Conservation (phyloP, 2,888 invertebrate genomes). For the Eudasyphora cyanicolor region DNA sequence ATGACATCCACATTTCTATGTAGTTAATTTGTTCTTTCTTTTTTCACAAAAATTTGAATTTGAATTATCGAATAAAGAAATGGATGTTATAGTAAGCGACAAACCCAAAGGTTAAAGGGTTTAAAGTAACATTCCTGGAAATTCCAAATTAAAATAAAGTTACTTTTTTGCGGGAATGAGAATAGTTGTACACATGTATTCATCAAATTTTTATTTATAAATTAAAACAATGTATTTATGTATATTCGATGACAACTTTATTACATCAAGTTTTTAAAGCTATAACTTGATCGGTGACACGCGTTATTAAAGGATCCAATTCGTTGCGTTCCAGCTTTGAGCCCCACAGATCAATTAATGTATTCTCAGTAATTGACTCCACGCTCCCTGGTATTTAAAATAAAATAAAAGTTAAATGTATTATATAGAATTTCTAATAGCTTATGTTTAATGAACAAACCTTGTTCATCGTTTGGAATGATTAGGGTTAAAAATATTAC, state of each 20-base stretch:
- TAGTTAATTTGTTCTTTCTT: slow-evolving; percentile 24
- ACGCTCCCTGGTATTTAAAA: slow-evolving; percentile 63
- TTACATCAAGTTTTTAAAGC: slow-evolving; percentile 41
- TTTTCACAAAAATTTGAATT: neutral
- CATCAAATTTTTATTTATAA: neutral
- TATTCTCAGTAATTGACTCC: slow-evolving; percentile 68
- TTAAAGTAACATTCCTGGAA: slow-evolving; percentile 56
- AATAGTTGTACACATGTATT: neutral
- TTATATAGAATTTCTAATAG: no score
- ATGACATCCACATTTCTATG: slow-evolving; percentile 48
- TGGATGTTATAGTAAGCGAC: slow-evolving; percentile 31
- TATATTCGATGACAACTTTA: neutral
- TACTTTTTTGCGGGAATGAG: neutral
- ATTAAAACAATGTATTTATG: slow-evolving; percentile 2
- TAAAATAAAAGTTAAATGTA: slow-evolving; percentile 27
- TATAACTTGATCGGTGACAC: slow-evolving; percentile 77
- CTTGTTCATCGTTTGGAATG: slow-evolving; percentile 52
- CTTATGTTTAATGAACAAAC: no score
- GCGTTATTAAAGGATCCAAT: slow-evolving; percentile 75
- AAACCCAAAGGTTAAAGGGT: neutral
- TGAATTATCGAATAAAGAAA: slow-evolving; percentile 32
- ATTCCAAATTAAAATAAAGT: neutral
- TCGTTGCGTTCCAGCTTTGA: slow-evolving; percentile 69
- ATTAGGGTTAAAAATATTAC: slow-evolving; percentile 80
- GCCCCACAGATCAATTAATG: slow-evolving; percentile 73